These are phyloP conservation scores for Sebastes baramenuke DNA, from an alignment of 2,797 vertebrate species.

Conservation along the genomic window DNA sequence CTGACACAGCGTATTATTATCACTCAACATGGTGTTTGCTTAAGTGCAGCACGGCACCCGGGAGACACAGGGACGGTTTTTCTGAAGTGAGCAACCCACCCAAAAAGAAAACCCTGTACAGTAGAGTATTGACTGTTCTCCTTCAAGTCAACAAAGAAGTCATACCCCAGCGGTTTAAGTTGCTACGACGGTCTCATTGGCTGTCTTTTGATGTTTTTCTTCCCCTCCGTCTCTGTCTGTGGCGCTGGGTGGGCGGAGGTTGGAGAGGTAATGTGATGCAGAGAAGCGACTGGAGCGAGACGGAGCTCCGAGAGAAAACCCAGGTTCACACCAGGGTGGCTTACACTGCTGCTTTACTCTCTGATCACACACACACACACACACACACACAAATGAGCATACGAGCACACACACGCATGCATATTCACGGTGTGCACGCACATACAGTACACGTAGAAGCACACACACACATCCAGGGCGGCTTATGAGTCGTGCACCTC, in stretches of 20 bases:
- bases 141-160: constrained; percentile 47
- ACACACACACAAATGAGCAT: background rate
- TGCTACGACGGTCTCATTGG: constrained; percentile 26
- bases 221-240: constrained; percentile 28
- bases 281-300: constrained; percentile 74
- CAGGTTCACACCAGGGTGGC: constrained; percentile 66
- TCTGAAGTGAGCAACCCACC: background rate
- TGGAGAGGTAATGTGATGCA: constrained; percentile 76
- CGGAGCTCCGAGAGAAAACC: constrained; percentile 55
- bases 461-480: constrained; percentile 29
- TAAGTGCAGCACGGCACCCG: constrained; percentile 12
- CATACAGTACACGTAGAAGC: constrained; percentile 1
- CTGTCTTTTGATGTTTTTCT: constrained; percentile 52
- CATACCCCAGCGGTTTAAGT: constrained; percentile 31
- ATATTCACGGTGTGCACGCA: constrained; percentile 8
- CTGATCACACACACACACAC: constrained; percentile 28
- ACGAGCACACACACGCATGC: background rate
- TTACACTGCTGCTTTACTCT: constrained; percentile 46
- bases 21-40: constrained; percentile 38
- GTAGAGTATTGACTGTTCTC: constrained; percentile 20
- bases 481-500: constrained; percentile 62
- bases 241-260: constrained; percentile 57
- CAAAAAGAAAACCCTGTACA: background rate
- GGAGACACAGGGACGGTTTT: constrained; percentile 8
- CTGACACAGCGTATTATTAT: constrained; percentile 46